Conservation (phyloP, 2,888 invertebrate species). For the Rhagophthalmus giganteus region DNA sequence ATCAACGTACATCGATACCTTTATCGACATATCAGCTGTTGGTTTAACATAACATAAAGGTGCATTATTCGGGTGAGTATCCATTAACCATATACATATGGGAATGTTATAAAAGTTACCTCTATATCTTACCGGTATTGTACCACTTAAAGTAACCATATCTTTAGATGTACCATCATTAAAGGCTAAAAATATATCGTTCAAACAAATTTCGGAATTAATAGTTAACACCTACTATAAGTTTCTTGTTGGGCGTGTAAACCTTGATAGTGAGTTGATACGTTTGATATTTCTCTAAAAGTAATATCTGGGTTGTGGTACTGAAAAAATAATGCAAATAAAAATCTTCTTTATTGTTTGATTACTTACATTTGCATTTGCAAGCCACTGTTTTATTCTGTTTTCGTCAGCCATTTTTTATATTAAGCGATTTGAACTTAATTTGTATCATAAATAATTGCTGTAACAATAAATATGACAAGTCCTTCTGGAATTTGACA, state of each 20-base stretch:
- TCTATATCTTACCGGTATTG: conserved; percentile 90
- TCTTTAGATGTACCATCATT: conserved; percentile 84
- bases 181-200: conserved; percentile 65
- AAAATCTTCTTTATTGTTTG: not conserved
- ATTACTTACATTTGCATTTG: conserved; percentile 53
- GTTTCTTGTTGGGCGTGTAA: conserved; percentile 66
- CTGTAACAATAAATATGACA: conserved; percentile 12
- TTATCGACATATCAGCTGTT: conserved; percentile 93
- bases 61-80: conserved; percentile 95
- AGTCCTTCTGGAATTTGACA: conserved; percentile 11
- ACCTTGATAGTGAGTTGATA: conserved; percentile 67
- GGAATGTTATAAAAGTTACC: conserved; percentile 93
- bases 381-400: conserved; percentile 58
- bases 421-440: not conserved
- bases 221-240: conserved; percentile 63
- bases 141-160: conserved; percentile 83
- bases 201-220: conserved; percentile 5
- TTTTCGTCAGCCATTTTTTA: conserved; percentile 51
- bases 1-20: conserved; percentile 92
- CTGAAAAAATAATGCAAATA: conserved; percentile 54
- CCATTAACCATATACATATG: conserved; percentile 93
- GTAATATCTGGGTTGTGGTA: conserved; percentile 71
- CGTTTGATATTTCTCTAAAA: conserved; percentile 67
- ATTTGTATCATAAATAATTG: not conserved
- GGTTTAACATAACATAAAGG: conserved; percentile 95